Percentiles rank a stretch among this genome's conserved stretches.
These are phyloP conservation scores for Drosophila histrio DNA, from an alignment of 2,888 invertebrate species.

Conservation along the genomic window DNA sequence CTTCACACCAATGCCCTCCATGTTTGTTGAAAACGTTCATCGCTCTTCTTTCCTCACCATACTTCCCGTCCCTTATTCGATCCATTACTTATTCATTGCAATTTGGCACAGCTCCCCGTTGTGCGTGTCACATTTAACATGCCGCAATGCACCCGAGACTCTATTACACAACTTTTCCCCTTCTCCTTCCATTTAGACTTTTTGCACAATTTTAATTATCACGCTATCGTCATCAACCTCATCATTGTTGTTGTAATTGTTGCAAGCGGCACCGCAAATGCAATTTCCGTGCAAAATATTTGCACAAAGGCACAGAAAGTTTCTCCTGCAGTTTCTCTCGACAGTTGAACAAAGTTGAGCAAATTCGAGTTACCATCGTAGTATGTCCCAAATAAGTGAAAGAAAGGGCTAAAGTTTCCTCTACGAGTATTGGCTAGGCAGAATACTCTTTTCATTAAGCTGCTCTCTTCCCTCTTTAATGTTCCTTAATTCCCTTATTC, in stretches of 20 bases:
- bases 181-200: neutral
- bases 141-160: conserved; percentile 45
- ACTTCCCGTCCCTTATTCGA: neutral
- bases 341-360: conserved; percentile 20
- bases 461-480: neutral
- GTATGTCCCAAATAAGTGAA: conserved; percentile 18
- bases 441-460: conserved; percentile 1
- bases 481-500: neutral
- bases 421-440: conserved; percentile 20
- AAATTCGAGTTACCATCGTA: conserved; percentile 16
- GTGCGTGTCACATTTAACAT: conserved; percentile 20
- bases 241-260: conserved; percentile 44
- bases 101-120: conserved; percentile 45
- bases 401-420: conserved; percentile 28
- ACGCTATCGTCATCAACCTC: conserved; percentile 38
- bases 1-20: neutral
- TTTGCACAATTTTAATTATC: conserved; percentile 61
- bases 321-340: conserved; percentile 18
- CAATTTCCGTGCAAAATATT: conserved; percentile 72
- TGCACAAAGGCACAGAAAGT: conserved; percentile 60
- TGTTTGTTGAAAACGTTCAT: neutral
- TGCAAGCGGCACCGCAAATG: conserved; percentile 57
- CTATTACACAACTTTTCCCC: conserved; percentile 38
- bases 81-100: conserved; percentile 31
- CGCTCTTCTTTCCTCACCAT: neutral